These are phyloP conservation scores for Leptodactylus fallax DNA, from an alignment of 2,797 vertebrate genomes.

Conservation along the genomic window DNA sequence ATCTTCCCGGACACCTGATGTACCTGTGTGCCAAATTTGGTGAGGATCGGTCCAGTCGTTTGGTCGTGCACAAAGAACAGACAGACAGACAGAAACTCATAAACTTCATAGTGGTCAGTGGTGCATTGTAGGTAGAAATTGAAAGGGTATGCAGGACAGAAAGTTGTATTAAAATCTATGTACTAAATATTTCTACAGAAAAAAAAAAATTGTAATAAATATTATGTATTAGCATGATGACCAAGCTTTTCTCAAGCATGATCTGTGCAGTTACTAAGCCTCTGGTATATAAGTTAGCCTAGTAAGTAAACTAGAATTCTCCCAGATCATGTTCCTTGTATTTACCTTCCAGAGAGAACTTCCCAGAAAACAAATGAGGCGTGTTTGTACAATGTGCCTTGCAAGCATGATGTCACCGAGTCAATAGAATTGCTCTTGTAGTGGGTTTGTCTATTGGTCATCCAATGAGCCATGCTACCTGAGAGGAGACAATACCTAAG, in stretches of 20 bases:
- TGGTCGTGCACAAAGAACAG: too few relatives aligned
- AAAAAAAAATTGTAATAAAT: too few relatives aligned
- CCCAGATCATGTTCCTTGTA: background rate
- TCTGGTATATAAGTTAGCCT: background rate
- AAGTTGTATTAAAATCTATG: too few relatives aligned
- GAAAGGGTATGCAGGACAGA: too few relatives aligned
- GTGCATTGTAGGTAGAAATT: too few relatives aligned
- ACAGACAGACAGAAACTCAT: too few relatives aligned
- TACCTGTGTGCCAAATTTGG: too few relatives aligned
- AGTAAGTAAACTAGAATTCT: constrained; percentile 22
- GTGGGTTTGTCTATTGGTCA: background rate
- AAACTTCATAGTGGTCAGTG: too few relatives aligned
- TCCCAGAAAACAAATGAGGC: constrained; percentile 25
- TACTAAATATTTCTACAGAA: too few relatives aligned
- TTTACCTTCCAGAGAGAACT: background rate
- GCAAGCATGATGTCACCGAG: constrained; percentile 18
- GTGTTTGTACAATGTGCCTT: background rate
- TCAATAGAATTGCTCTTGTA: background rate
- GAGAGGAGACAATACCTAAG: background rate
- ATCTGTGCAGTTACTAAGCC: background rate
- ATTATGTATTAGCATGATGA: background rate
- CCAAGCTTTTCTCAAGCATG: background rate
- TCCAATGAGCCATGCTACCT: constrained; percentile 5
- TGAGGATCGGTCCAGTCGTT: too few relatives aligned
- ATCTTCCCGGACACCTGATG: too few relatives aligned